Evolutionary conservation across 2,797 vertebrate genomes (phyloP).

Genomic region (Sphenodon punctatus): DNA sequence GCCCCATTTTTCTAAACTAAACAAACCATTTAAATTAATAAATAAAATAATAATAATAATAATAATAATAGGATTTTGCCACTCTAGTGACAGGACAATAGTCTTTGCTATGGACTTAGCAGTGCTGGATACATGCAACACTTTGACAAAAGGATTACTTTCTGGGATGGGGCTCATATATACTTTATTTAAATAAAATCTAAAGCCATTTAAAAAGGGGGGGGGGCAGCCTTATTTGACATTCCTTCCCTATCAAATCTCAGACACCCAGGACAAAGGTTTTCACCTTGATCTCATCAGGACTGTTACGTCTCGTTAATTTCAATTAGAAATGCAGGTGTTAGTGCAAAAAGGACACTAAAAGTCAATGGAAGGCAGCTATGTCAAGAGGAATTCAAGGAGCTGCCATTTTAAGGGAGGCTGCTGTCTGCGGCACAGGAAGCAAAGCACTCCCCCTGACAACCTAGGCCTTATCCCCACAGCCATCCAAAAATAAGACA

Average conservation of each 20-base stretch:
- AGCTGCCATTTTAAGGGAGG: conserved; percentile 4
- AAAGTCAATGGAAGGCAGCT: background rate
- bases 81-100: conserved; percentile 15
- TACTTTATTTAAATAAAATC: conserved; percentile 47
- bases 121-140: conserved; percentile 18
- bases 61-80: too few relatives aligned
- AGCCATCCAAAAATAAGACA: background rate
- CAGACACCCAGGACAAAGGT: conserved; percentile 28
- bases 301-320: conserved; percentile 17
- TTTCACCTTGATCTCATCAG: background rate
- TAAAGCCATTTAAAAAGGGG: conserved; percentile 45
- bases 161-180: conserved; percentile 18
- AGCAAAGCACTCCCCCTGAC: conserved; percentile 15
- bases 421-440: background rate
- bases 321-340: conserved; percentile 39
- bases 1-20: too few relatives aligned
- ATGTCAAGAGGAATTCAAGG: background rate
- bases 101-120: background rate
- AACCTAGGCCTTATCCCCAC: background rate
- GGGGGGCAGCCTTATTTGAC: conserved; percentile 37
- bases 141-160: conserved; percentile 47
- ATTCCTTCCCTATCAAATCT: conserved; percentile 28
- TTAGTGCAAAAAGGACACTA: background rate
- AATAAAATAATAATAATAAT: too few relatives aligned
- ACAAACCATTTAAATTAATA: too few relatives aligned